phyloP scores from a whole-genome alignment of 2,888 invertebrate species.

The Argyresthia albistria region DNA sequence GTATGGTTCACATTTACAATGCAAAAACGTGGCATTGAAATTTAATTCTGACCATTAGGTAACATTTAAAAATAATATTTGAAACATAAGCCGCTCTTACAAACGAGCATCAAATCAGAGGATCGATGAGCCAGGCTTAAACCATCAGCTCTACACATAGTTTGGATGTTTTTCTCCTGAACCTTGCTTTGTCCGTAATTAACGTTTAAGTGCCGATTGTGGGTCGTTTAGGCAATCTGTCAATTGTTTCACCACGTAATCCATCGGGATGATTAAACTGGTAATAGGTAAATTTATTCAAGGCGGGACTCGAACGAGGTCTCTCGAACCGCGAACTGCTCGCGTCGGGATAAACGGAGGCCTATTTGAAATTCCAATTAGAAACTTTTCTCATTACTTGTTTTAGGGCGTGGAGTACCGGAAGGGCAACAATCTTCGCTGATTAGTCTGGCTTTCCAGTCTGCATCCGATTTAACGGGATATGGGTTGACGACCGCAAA shows the following conservation, averaged over 20 bases:
- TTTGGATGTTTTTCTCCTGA: background rate
- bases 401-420: constrained; percentile 63
- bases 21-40: no score
- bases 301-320: constrained; percentile 15
- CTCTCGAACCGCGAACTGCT: constrained; percentile 48
- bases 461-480: constrained; percentile 56
- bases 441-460: constrained; percentile 58
- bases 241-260: constrained; percentile 9
- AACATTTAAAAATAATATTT: no score
- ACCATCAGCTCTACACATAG: no score
- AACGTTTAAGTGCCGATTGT: background rate
- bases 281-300: constrained; percentile 1
- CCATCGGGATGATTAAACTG: constrained; percentile 4
- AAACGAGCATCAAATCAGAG: no score
- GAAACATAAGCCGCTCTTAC: no score
- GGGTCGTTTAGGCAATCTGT: constrained; percentile 5
- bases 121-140: no score
- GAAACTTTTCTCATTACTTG: constrained; percentile 72
- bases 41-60: no score
- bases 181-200: background rate
- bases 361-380: constrained; percentile 71
- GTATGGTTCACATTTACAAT: no score
- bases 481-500: constrained; percentile 38
- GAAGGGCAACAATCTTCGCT: constrained; percentile 66
- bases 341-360: constrained; percentile 60